Base-by-base conservation (phyloP, 2,888 invertebrate genomes). In the Sesia bembeciformis region DNA sequence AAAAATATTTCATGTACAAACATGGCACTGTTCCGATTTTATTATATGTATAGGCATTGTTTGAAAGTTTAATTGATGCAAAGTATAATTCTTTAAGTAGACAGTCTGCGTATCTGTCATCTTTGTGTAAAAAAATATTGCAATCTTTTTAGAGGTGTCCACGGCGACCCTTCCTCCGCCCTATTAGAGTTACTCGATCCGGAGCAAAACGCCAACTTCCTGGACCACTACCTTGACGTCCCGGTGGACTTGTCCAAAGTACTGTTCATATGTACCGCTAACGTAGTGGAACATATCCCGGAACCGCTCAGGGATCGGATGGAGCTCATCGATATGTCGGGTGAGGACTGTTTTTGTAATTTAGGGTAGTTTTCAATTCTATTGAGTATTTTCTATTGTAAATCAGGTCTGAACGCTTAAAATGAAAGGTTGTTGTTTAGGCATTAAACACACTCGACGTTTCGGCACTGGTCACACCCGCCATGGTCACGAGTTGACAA, bases 311-410 rank as follows among this genome's bases (percentile, higher is more conserved):
- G 97, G 46, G 99, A 99, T 81, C 92, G 99, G 61, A 99, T 99
- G 99, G 99, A 99, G 83, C 95, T 99, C 91, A 99, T 99, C 61
- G 97, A 99, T 73, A 98, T 99, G 92, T 98, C 98, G 0, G 97
- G 96, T 72, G 54, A 62, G 73, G 50, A 46, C 23, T 23, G 23
- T 23, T 23, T 23, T 23, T 46, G 4, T 46, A 8, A 6, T 7
- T 8, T 23, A 23, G 1, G 23, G 23, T 23, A 23, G 23, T 23
- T 23, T 23, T 23, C 1, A 23, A 23, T 23, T 23, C 1, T 23
- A 23, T 23, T 23, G 23, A 2, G 23, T 23, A 23, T 23, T 23
- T 23, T 23, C 23, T 23, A 23, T 23, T 23, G 2, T 23, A 23
- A 23, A 23, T 23, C 23, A 1, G 23, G 23, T 23, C 23, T 2